phyloP scores from a whole-genome alignment of 2,113 vertebrate species.

The Stigmatopora nigra region DNA sequence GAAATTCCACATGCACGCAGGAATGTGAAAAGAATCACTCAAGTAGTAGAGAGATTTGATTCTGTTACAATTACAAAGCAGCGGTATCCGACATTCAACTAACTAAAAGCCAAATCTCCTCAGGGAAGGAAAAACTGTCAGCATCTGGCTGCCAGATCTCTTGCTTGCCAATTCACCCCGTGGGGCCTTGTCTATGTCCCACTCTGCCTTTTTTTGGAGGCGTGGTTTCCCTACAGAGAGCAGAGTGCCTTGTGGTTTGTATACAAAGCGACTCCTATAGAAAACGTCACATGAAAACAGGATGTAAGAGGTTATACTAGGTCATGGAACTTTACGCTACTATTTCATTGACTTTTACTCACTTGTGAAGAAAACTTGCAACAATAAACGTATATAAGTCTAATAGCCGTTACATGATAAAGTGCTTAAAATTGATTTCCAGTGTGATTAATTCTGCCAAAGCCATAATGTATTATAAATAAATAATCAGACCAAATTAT shows the following conservation, averaged over 20 bases:
- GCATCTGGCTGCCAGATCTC: constrained; percentile 72
- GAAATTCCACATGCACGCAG: constrained; percentile 19
- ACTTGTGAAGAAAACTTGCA: constrained; percentile 8
- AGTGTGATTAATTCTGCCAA: constrained; percentile 56
- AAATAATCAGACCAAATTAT: constrained; percentile 45
- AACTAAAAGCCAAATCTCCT: constrained; percentile 54
- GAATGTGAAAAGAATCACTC: constrained; percentile 19
- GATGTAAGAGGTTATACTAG: constrained; percentile 33
- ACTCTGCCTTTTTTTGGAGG: constrained; percentile 29
- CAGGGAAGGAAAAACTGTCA: constrained; percentile 44
- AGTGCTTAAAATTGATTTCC: constrained; percentile 50
- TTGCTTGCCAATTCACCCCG: constrained; percentile 48
- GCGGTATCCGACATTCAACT: constrained; percentile 41
- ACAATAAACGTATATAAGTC: constrained; percentile 17
- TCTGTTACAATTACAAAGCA: constrained; percentile 45
- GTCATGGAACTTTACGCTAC: constrained; percentile 14
- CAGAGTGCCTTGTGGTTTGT: constrained; percentile 52
- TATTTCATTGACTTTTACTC: background rate
- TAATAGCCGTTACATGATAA: constrained; percentile 41
- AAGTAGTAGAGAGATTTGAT: constrained; percentile 45
- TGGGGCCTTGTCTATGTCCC: constrained; percentile 45
- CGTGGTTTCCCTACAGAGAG: constrained; percentile 54
- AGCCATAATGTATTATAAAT: constrained; percentile 63
- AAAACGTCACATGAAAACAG: constrained; percentile 53
- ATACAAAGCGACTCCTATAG: constrained; percentile 43